Evolutionary conservation across 2,797 vertebrate species (phyloP).

Genomic region (Xyrichtys novacula): DNA sequence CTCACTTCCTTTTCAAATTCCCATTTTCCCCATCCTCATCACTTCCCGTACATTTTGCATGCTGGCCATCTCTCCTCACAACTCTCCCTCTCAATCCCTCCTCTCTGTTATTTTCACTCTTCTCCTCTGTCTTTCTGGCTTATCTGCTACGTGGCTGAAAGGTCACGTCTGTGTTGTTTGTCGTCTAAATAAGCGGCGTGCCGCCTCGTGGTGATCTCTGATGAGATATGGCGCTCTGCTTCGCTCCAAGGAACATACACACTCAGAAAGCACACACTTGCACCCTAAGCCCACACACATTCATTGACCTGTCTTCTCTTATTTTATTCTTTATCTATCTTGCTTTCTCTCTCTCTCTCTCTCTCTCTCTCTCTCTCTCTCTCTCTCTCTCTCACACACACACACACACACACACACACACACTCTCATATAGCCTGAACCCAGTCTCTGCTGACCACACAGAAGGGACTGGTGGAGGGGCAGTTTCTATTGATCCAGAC

Average conservation of each 20-base stretch:
- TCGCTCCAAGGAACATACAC: conserved; percentile 26
- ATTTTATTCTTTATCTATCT: conserved; percentile 71
- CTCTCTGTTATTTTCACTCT: conserved; percentile 38
- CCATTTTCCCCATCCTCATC: conserved; percentile 53
- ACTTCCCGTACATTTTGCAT: conserved; percentile 46
- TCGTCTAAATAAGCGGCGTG: conserved; percentile 83
- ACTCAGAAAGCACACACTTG: conserved; percentile 24
- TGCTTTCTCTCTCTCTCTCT: conserved; percentile 36
- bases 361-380: conserved; percentile 25
- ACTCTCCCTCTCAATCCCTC: conserved; percentile 24
- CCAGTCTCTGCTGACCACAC: conserved; percentile 55
- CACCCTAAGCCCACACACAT: conserved; percentile 32
- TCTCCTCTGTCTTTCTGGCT: conserved; percentile 63
- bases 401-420: too few species aligned
- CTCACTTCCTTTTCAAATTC: conserved; percentile 58
- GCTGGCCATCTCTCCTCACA: conserved; percentile 21
- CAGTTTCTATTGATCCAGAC: conserved; percentile 70
- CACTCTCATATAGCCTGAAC: conserved; percentile 8
- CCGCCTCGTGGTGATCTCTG: conserved; percentile 76
- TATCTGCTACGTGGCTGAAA: conserved; percentile 81
- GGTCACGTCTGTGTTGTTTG: conserved; percentile 87
- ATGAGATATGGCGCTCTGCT: conserved; percentile 73
- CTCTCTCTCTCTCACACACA: conserved; percentile 6
- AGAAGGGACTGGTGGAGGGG: conserved; percentile 15
- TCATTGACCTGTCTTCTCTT: conserved; percentile 59